These are phyloP conservation scores for Lepus timidus DNA, from an alignment of 2,113 vertebrate genomes.

Conservation along the genomic window DNA sequence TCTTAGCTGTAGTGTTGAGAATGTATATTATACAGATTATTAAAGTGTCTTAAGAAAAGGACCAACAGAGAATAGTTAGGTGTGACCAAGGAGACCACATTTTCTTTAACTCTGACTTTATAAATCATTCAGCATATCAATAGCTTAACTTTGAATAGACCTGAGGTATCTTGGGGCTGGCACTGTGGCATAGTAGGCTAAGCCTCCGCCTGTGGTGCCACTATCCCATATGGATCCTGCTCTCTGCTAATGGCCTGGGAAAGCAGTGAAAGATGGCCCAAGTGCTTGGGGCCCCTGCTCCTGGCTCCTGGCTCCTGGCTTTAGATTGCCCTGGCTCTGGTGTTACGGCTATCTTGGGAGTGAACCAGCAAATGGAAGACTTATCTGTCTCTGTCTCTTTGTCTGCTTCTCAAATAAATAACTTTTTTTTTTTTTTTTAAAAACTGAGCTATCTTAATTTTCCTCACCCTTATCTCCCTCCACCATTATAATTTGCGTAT, in stretches of 20 bases:
- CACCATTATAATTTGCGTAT: constrained; percentile 10
- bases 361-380: too few relatives aligned
- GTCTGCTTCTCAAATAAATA: neutral
- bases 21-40: neutral
- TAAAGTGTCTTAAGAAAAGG: neutral
- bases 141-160: constrained; percentile 14
- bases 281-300: too few relatives aligned
- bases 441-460: constrained; percentile 6
- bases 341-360: too few relatives aligned
- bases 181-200: too few relatives aligned
- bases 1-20: constrained; percentile 3
- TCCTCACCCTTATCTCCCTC: neutral
- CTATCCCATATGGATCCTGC: too few relatives aligned
- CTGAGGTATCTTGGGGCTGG: neutral
- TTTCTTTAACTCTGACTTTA: neutral
- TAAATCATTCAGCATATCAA: neutral
- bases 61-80: neutral
- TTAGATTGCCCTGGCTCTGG: too few relatives aligned
- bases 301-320: too few relatives aligned
- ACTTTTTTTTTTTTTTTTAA: neutral
- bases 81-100: neutral
- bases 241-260: too few relatives aligned
- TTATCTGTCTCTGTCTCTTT: too few relatives aligned
- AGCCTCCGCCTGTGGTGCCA: too few relatives aligned
- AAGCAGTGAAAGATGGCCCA: too few relatives aligned